Percentiles rank a stretch among this genome's conserved stretches.
phyloP scores from a whole-genome alignment of 1,140 invertebrate genomes.

The Drosophila pallidifrons region DNA sequence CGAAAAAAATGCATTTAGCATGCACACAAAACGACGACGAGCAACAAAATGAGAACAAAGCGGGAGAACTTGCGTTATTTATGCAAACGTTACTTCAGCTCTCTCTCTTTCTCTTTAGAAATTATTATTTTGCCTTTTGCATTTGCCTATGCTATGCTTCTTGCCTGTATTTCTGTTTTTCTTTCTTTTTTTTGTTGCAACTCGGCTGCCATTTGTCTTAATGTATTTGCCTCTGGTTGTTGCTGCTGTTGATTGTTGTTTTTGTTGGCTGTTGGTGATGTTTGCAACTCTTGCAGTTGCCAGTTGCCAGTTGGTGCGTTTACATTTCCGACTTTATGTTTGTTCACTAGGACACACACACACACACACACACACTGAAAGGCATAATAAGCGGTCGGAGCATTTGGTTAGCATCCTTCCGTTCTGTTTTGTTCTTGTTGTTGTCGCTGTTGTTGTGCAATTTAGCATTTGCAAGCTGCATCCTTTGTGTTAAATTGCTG shows the following conservation, averaged over 20 bases:
- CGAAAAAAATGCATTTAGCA: conserved; percentile 63
- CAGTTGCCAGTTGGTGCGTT: conserved; percentile 61
- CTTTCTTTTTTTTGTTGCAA: conserved; percentile 21
- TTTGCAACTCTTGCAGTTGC: conserved; percentile 66
- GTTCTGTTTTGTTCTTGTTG: conserved; percentile 35
- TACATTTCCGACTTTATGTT: conserved; percentile 79
- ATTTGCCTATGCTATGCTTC: conserved; percentile 43
- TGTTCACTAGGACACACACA: conserved; percentile 43
- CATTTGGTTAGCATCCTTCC: conserved; percentile 72
- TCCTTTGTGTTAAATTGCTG: conserved; percentile 43
- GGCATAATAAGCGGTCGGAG: conserved; percentile 57
- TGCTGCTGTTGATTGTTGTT: conserved; percentile 21
- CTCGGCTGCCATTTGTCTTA: conserved; percentile 41
- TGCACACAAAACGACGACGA: conserved; percentile 62
- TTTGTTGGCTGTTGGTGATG: conserved; percentile 17
- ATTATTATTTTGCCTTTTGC: conserved; percentile 74
- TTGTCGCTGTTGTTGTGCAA: conserved; percentile 15
- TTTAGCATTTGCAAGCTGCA: conserved; percentile 52
- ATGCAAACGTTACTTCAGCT: conserved; percentile 79
- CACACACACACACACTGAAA: conserved; percentile 17
- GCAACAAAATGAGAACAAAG: conserved; percentile 53
- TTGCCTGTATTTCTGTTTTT: conserved; percentile 26
- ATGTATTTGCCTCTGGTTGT: conserved; percentile 41
- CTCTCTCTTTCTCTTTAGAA: conserved; percentile 63
- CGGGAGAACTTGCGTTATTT: conserved; percentile 68